phyloP scores from a whole-genome alignment of 2,797 vertebrate species.

The Xerus rutilus region DNA sequence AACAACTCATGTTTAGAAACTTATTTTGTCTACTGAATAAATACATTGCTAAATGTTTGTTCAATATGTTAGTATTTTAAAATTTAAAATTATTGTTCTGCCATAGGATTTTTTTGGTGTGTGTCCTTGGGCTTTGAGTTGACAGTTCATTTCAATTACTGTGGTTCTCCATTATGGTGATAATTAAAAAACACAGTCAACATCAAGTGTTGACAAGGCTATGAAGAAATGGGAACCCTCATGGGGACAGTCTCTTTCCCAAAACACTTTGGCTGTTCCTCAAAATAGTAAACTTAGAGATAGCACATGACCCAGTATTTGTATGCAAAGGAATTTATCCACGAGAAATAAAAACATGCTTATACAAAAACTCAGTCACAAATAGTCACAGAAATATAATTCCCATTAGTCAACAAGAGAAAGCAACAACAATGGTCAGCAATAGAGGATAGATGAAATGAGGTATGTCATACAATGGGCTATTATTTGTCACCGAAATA shows the following conservation, averaged over 20 bases:
- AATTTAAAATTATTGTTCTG: not conserved
- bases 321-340: not conserved
- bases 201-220: not conserved
- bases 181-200: not conserved
- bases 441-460: not conserved
- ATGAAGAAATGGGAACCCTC: not conserved
- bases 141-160: not conserved
- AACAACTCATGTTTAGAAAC: not conserved
- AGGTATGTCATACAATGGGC: not conserved
- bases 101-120: not conserved
- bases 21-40: not conserved
- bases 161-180: not conserved
- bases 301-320: not conserved
- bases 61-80: not conserved
- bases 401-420: not conserved
- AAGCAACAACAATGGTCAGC: not conserved
- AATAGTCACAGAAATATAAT: not conserved
- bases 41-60: not conserved
- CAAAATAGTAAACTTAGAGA: not conserved
- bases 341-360: conserved; percentile 20
- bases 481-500: not conserved
- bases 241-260: not conserved
- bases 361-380: not conserved
- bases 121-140: not conserved
- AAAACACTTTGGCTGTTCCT: not conserved